Conservation (phyloP, 1,140 invertebrate species). For the Diabrotica undecimpunctata region DNA sequence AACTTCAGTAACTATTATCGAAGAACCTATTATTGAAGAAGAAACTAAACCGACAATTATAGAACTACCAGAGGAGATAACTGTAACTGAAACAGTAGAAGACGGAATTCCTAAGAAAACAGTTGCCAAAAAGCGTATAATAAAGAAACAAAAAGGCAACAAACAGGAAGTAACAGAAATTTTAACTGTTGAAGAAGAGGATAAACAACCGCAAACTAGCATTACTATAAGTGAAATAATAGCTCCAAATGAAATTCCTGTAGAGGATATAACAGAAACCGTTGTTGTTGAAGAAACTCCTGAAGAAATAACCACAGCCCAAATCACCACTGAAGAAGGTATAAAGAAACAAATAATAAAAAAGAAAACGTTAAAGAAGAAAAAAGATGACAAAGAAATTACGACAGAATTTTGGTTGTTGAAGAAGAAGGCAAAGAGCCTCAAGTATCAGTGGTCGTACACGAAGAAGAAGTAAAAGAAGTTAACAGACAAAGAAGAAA, state of each 20-base stretch:
- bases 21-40: constrained; percentile 41
- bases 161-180: constrained; percentile 44
- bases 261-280: constrained; percentile 42
- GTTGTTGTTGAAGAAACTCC: constrained; percentile 34
- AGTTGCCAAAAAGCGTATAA: constrained; percentile 39
- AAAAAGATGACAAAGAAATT: constrained; percentile 42
- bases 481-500: constrained; percentile 45
- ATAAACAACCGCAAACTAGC: constrained; percentile 43
- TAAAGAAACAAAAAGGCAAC: constrained; percentile 42
- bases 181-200: constrained; percentile 45
- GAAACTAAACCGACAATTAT: constrained; percentile 42
- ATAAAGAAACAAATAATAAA: constrained; percentile 38
- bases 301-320: constrained; percentile 34
- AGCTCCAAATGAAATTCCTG: constrained; percentile 40
- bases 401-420: constrained; percentile 41
- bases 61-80: constrained; percentile 44
- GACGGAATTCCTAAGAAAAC: constrained; percentile 37
- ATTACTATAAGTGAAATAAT: constrained; percentile 44
- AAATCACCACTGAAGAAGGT: constrained; percentile 35
- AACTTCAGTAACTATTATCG: constrained; percentile 39
- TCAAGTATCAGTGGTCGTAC: constrained; percentile 41
- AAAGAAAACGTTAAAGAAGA: constrained; percentile 41
- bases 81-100: constrained; percentile 39
- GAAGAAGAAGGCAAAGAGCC: constrained; percentile 45
- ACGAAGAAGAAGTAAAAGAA: constrained; percentile 34